Percentiles rank a stretch among this genome's conserved stretches.
These are phyloP conservation scores for Caenorhabditis sinica DNA, from an alignment of 2,888 invertebrate species.

Conservation along the genomic window DNA sequence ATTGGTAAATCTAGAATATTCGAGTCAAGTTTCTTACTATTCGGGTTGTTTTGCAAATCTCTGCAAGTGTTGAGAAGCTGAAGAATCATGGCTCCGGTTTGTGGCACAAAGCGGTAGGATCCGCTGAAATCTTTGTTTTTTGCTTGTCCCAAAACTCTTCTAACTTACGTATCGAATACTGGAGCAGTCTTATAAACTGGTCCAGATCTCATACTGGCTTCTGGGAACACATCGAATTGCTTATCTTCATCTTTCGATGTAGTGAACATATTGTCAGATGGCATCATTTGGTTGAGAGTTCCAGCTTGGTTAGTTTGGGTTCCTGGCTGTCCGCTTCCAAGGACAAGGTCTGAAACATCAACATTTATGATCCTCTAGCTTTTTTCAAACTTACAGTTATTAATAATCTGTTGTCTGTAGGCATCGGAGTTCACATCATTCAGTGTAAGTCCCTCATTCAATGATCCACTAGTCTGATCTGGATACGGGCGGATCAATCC, in stretches of 20 bases:
- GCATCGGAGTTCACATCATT: constrained; percentile 83
- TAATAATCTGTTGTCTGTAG: constrained; percentile 82
- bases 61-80: constrained; percentile 81
- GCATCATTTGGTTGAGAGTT: constrained; percentile 78
- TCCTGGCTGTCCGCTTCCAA: constrained; percentile 80
- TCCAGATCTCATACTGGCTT: constrained; percentile 75
- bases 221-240: constrained; percentile 83
- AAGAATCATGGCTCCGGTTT: constrained; percentile 79
- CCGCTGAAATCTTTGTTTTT: constrained; percentile 65
- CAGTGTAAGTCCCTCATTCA: constrained; percentile 77
- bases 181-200: constrained; percentile 81
- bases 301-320: constrained; percentile 76
- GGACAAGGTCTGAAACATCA: constrained; percentile 74
- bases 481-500: constrained; percentile 83
- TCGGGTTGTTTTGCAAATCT: constrained; percentile 78
- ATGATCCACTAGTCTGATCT: constrained; percentile 80
- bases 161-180: constrained; percentile 77
- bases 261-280: constrained; percentile 83
- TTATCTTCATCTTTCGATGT: constrained; percentile 82
- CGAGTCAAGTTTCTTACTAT: constrained; percentile 62
- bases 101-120: constrained; percentile 78
- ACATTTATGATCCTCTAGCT: background rate
- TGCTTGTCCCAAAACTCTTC: constrained; percentile 1
- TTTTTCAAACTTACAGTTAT: constrained; percentile 75
- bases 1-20: background rate